Conservation (phyloP, 35 echinoderm and acorn worm species). For the Ophiothrix spiculata region DNA sequence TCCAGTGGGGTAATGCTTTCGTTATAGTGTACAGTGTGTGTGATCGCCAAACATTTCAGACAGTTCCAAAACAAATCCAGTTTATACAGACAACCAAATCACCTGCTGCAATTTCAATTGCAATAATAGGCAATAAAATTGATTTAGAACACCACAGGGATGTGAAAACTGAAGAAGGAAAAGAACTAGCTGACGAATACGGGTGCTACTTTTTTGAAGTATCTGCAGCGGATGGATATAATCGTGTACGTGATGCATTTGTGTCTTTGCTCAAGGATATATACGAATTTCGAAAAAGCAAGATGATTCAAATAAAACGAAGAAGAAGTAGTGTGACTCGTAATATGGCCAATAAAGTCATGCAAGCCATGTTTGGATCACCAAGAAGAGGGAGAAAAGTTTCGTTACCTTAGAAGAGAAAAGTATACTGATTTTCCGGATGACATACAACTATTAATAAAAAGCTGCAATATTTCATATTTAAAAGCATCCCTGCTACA, state of each 20-base stretch:
- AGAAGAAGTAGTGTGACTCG: slow-evolving; percentile 81
- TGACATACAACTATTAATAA: no score
- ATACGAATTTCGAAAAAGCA: slow-evolving; percentile 52
- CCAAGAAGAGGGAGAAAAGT: slow-evolving; percentile 76
- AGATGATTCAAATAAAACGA: slow-evolving; percentile 53
- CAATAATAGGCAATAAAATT: slow-evolving; percentile 82
- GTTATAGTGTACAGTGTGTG: slow-evolving; percentile 84
- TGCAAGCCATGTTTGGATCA: slow-evolving; percentile 79
- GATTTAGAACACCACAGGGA: slow-evolving; percentile 67
- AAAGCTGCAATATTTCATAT: no score
- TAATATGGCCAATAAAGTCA: slow-evolving; percentile 82
- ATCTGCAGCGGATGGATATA: slow-evolving; percentile 72
- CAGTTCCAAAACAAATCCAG: slow-evolving; percentile 53
- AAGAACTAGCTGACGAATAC: slow-evolving; percentile 74
- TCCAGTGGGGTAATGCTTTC: slow-evolving; percentile 80
- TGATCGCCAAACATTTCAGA: slow-evolving; percentile 63
- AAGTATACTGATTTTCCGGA: no score
- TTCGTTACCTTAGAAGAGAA: slow-evolving; percentile 64
- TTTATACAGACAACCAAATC: slow-evolving; percentile 56
- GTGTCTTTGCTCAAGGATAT: slow-evolving; percentile 55
- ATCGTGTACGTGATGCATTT: slow-evolving; percentile 63
- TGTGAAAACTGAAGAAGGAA: slow-evolving; percentile 60
- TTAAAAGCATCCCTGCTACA: no score
- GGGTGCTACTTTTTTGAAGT: slow-evolving; percentile 91
- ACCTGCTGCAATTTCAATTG: slow-evolving; percentile 58